Base-by-base conservation (phyloP, 2,888 invertebrate genomes). In the Latrodectus hesperus region DNA sequence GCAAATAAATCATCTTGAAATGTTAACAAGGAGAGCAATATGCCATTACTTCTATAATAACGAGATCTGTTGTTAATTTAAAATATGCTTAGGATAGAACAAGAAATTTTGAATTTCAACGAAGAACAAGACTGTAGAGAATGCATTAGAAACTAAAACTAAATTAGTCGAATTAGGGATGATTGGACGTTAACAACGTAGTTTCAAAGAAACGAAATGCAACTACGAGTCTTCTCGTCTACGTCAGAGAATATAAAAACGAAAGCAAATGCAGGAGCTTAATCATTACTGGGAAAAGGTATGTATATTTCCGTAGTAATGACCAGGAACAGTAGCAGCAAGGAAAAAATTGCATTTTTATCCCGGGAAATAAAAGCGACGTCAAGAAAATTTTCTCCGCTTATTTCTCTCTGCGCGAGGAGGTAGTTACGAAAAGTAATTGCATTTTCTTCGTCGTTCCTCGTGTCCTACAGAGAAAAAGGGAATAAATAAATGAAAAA, bases 371-470 rank as follows among this genome's bases (percentile, higher is more conserved):
- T 81, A 87, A 87, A 81, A 81, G 77, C 81, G 80, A 38, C 49
- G n/a, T 10, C 68, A 55, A 71, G 65, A 60, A 78, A 78, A 10
- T 68, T 70, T 53, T n/a, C 70, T 22, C 72, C 67, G 71, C 74
- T 79, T 85, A 74, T 77, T 80, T 72, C 76, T 77, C 38, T 67
- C 71, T 79, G 12, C 55, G 52, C 53, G 51, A 85, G 51, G 79
- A 79, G 79, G 85, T 85, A 87, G 86, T 87, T 87, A 82, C 81
- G 65, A 77, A 87, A 87, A 87, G 86, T 87, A 87, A 87, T 87
- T 87, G 86, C 86, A 77, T 87, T 87, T 55, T 65, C 60, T 38
- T 52, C 55, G n/a, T 65, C 26, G 22, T 17, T 71, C 16, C 71
- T n/a, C 12, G 80, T 38, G 38, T 38, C 38, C 38, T 38, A 38